A percentile compares a stretch with the other conserved stretches of the same genome.
Evolutionary conservation across 2,888 invertebrate species (phyloP).

Genomic region (Leptothorax acervorum): DNA sequence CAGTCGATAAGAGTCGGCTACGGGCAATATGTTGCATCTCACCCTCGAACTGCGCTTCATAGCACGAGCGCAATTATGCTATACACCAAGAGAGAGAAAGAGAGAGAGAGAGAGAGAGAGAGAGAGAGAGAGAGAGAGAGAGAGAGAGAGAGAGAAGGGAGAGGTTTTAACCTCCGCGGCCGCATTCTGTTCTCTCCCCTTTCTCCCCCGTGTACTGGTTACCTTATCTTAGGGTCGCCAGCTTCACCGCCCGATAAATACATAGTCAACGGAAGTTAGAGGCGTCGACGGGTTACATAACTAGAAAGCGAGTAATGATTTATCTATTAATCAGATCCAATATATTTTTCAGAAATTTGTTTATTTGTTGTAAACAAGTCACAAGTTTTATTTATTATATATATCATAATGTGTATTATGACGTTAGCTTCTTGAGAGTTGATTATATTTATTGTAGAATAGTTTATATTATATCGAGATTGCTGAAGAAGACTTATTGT

Average conservation of each 20-base stretch:
- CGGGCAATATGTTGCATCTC: slow-evolving; percentile 82
- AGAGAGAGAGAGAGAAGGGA: not conserved
- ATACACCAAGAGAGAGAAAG: slow-evolving; percentile 14
- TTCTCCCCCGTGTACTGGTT: not conserved
- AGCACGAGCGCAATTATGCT: slow-evolving; percentile 74
- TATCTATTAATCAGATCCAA: not conserved
- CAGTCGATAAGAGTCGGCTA: slow-evolving; percentile 81
- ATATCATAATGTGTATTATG: too few species aligned
- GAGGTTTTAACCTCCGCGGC: slow-evolving; percentile 61
- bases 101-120: not conserved
- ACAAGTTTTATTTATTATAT: not conserved
- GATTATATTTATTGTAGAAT: not conserved
- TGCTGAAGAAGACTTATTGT: too few species aligned
- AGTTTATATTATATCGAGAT: too few species aligned
- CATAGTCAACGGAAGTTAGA: slow-evolving; percentile 27
- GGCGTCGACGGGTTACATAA: not conserved
- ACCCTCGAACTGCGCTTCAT: slow-evolving; percentile 72
- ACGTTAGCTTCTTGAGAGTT: too few species aligned
- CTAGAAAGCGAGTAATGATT: not conserved
- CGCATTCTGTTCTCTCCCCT: slow-evolving; percentile 1
- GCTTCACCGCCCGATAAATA: slow-evolving; percentile 36
- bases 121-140: not conserved
- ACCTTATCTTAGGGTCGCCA: slow-evolving; percentile 49
- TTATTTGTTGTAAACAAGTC: not conserved
- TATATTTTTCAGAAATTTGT: not conserved